phyloP scores from a whole-genome alignment of 2,888 invertebrate species.

The Agonum fuliginosum region DNA sequence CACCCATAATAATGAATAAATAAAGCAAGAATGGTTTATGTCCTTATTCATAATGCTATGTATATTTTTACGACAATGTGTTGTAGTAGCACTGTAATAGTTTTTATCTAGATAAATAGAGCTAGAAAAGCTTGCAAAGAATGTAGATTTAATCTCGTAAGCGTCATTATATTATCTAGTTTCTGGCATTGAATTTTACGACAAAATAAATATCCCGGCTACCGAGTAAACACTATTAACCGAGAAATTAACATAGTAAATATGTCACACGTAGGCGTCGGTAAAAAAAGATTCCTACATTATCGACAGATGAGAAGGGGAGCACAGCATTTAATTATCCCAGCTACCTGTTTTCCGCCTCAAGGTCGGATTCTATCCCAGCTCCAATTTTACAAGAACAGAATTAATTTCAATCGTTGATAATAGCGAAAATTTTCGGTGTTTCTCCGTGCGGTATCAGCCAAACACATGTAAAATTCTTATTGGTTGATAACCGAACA shows the following conservation, averaged over 20 bases:
- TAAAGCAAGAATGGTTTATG: too few species aligned
- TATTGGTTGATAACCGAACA: slow-evolving; percentile 52
- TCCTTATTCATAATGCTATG: too few species aligned
- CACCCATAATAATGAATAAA: too few species aligned
- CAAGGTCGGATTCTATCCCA: slow-evolving; percentile 28
- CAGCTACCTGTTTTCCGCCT: slow-evolving; percentile 51
- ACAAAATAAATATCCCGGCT: slow-evolving; percentile 28
- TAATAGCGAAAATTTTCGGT: slow-evolving; percentile 56
- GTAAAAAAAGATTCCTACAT: slow-evolving; percentile 31
- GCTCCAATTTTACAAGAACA: slow-evolving; percentile 42
- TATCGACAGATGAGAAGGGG: slow-evolving; percentile 48
- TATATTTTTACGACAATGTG: neutral
- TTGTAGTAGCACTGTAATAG: neutral
- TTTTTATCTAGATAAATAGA: neutral
- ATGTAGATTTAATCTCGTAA: slow-evolving; percentile 13
- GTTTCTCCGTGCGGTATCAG: slow-evolving; percentile 38
- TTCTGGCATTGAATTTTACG: slow-evolving; percentile 41
- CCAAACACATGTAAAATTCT: slow-evolving; percentile 56
- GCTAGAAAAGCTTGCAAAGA: neutral
- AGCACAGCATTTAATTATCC: slow-evolving; percentile 51
- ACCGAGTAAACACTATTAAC: slow-evolving; percentile 34
- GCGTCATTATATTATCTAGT: slow-evolving; percentile 32
- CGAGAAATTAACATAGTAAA: slow-evolving; percentile 44
- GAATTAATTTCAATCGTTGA: slow-evolving; percentile 46
- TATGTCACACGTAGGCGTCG: slow-evolving; percentile 49